Evolutionary conservation across 2,797 vertebrate species (phyloP).

Genomic region (Sebastes cheni): DNA sequence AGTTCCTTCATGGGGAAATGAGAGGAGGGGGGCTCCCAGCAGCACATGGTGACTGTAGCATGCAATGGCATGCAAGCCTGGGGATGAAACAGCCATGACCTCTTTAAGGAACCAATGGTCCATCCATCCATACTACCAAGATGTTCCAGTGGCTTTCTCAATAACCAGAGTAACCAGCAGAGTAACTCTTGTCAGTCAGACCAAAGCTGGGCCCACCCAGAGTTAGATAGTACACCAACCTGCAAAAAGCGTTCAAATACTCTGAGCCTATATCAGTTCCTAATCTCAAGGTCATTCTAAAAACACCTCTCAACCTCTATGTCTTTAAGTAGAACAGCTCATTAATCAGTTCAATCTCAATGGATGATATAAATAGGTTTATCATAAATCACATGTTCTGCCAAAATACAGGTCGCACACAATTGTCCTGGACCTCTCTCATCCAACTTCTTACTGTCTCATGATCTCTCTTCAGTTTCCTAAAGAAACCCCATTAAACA

Average conservation of each 20-base stretch:
- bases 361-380: slow-evolving; percentile 65
- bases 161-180: background rate
- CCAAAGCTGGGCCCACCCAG: background rate
- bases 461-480: background rate
- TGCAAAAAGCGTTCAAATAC: slow-evolving; percentile 8
- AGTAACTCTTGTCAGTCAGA: slow-evolving; percentile 7
- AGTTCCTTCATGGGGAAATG: slow-evolving; percentile 41
- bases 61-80: slow-evolving; percentile 62
- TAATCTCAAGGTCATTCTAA: slow-evolving; percentile 69
- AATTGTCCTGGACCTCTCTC: slow-evolving; percentile 3
- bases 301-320: slow-evolving; percentile 62
- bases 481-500: background rate
- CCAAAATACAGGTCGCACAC: slow-evolving; percentile 49
- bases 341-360: slow-evolving; percentile 72
- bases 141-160: slow-evolving; percentile 17
- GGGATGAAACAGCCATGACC: slow-evolving; percentile 60
- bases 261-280: slow-evolving; percentile 12
- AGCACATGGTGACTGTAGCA: slow-evolving; percentile 71
- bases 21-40: slow-evolving; percentile 30
- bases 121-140: slow-evolving; percentile 9
- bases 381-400: slow-evolving; percentile 59
- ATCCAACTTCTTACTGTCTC: background rate
- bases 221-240: background rate
- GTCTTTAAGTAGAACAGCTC: slow-evolving; percentile 64
- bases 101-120: slow-evolving; percentile 35